A percentile compares a stretch with the other conserved stretches of the same genome.
phyloP scores from a whole-genome alignment of 2,113 vertebrate genomes.

The Cyrtonyx montezumae region DNA sequence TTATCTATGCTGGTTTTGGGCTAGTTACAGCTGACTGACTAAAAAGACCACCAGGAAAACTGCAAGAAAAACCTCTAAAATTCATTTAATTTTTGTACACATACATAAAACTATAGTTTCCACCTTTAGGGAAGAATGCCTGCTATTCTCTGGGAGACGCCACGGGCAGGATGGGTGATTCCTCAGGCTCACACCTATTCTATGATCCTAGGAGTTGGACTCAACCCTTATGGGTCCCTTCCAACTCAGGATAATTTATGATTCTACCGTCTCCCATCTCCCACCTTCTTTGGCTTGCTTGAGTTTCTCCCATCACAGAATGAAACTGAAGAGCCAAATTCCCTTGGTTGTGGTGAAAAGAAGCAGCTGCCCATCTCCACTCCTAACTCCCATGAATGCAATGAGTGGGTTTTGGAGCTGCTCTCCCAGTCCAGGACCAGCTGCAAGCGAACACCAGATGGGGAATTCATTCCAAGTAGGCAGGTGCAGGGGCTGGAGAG shows the following conservation, averaged over 20 bases:
- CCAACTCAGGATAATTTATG: background rate
- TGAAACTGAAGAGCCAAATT: constrained; percentile 26
- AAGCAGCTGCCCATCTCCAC: background rate
- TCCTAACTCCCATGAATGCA: background rate
- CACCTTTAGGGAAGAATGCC: background rate
- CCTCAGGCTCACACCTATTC: background rate
- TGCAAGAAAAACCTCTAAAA: background rate
- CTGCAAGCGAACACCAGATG: background rate
- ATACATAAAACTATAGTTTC: background rate
- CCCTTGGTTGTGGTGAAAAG: background rate
- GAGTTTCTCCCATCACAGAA: background rate
- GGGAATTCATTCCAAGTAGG: constrained; percentile 41
- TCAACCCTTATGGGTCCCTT: background rate
- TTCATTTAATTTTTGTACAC: background rate
- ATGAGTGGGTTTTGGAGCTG: constrained; percentile 55
- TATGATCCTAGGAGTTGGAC: too few relatives aligned
- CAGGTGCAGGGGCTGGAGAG: constrained; percentile 59
- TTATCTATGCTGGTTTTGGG: background rate
- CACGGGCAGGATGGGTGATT: background rate
- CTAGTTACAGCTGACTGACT: background rate
- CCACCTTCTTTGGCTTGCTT: constrained; percentile 18
- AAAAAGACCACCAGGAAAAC: background rate
- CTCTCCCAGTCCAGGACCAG: constrained; percentile 29
- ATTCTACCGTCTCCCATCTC: background rate
- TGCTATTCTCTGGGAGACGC: background rate